Conservation (phyloP, 2,113 vertebrate species). For the Meles meles region DNA sequence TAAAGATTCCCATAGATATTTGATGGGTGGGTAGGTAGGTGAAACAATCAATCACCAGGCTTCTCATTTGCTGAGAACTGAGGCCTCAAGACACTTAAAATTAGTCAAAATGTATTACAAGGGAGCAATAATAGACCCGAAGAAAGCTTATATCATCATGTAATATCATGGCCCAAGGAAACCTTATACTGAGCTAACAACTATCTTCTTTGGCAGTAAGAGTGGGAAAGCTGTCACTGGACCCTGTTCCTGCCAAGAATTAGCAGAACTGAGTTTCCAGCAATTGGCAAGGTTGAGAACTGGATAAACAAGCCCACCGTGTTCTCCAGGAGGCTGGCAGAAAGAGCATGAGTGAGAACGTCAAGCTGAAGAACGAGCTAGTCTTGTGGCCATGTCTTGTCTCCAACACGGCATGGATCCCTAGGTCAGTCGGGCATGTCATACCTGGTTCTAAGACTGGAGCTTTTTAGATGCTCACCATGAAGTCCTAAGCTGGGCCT, state of each 20-base stretch:
- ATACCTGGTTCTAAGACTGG: background rate
- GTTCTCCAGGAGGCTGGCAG: conserved; percentile 11
- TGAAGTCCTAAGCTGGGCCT: background rate
- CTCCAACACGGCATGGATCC: background rate
- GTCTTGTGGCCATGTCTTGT: background rate
- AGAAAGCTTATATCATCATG: background rate
- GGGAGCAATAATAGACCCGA: background rate
- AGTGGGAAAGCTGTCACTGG: background rate
- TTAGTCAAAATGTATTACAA: background rate
- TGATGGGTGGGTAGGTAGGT: background rate
- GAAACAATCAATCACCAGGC: background rate
- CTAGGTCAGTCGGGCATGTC: accelerated
- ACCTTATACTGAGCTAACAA: background rate
- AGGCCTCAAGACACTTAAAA: background rate
- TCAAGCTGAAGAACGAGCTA: background rate
- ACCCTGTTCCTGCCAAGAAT: background rate
- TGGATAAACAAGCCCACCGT: background rate
- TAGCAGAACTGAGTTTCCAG: background rate
- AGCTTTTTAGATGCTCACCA: background rate
- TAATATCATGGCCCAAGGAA: background rate
- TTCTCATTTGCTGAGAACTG: background rate
- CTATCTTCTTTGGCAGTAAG: background rate
- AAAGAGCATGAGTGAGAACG: background rate
- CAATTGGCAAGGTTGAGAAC: background rate
- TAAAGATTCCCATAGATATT: background rate